Conservation (phyloP, 2,888 invertebrate species). For the Athalia circularis region DNA sequence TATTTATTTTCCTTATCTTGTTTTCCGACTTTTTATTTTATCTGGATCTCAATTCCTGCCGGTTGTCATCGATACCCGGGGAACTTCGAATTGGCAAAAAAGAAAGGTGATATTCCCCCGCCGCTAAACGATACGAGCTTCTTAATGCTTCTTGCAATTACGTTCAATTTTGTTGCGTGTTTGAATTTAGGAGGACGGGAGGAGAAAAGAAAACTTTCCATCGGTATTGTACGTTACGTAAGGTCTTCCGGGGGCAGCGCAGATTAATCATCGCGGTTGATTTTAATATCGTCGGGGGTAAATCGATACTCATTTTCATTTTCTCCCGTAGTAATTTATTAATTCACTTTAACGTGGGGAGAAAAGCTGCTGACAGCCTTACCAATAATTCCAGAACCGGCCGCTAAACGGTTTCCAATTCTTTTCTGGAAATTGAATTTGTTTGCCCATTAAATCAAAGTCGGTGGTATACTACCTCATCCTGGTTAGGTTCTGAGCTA, state of each 20-base stretch:
- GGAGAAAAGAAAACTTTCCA: neutral
- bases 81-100: slow-evolving; percentile 9
- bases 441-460: slow-evolving; percentile 35
- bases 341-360: slow-evolving; percentile 59
- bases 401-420: slow-evolving; percentile 63
- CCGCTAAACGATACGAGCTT: neutral
- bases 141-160: neutral
- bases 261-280: slow-evolving; percentile 66
- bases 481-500: neutral
- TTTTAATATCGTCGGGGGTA: slow-evolving; percentile 61
- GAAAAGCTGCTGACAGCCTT: slow-evolving; percentile 43
- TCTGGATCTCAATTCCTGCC: neutral
- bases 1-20: neutral
- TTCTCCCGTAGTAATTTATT: slow-evolving; percentile 60
- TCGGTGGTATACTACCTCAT: neutral
- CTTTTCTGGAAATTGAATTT: slow-evolving; percentile 46
- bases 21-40: neutral
- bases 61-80: slow-evolving; percentile 15
- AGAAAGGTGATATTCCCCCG: neutral
- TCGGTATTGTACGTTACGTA: neutral
- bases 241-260: neutral
- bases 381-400: slow-evolving; percentile 61
- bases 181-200: neutral
- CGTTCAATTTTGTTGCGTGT: neutral
- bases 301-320: slow-evolving; percentile 54